These are phyloP conservation scores for Cossypha dichroa DNA, from an alignment of 2,797 vertebrate genomes.

Conservation along the genomic window DNA sequence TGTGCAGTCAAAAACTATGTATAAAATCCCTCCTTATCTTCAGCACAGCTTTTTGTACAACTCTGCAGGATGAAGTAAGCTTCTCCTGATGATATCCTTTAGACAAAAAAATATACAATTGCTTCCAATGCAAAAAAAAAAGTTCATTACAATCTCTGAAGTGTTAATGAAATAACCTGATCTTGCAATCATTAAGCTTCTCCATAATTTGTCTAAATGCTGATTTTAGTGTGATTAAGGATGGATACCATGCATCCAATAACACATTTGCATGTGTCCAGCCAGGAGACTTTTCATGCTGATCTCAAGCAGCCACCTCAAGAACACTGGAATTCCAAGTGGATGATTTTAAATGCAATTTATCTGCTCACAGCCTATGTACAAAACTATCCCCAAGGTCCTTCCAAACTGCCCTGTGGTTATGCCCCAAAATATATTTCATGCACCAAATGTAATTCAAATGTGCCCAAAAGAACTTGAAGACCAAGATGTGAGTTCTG, in stretches of 20 bases:
- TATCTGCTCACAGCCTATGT: conserved; percentile 16
- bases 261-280: not conserved
- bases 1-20: not conserved
- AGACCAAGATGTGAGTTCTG: conserved; percentile 25
- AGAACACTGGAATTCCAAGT: conserved; percentile 21
- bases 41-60: not conserved
- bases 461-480: not conserved
- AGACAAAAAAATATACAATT: not conserved
- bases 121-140: not conserved
- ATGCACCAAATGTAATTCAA: conserved; percentile 14
- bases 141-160: not conserved
- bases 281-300: not conserved
- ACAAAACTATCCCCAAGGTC: conserved; percentile 22
- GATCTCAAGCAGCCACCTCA: not conserved
- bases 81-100: not conserved
- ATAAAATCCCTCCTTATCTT: not conserved
- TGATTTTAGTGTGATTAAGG: not conserved
- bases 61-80: not conserved
- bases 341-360: conserved; percentile 42
- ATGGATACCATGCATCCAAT: not conserved
- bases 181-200: not conserved
- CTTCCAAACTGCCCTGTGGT: conserved; percentile 11
- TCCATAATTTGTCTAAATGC: not conserved
- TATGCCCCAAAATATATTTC: conserved; percentile 43
- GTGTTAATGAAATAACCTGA: not conserved